Percentiles rank a stretch among this genome's conserved stretches.
These are phyloP conservation scores for Cossypha polioptera DNA, from an alignment of 2,797 vertebrate species.

Conservation along the genomic window DNA sequence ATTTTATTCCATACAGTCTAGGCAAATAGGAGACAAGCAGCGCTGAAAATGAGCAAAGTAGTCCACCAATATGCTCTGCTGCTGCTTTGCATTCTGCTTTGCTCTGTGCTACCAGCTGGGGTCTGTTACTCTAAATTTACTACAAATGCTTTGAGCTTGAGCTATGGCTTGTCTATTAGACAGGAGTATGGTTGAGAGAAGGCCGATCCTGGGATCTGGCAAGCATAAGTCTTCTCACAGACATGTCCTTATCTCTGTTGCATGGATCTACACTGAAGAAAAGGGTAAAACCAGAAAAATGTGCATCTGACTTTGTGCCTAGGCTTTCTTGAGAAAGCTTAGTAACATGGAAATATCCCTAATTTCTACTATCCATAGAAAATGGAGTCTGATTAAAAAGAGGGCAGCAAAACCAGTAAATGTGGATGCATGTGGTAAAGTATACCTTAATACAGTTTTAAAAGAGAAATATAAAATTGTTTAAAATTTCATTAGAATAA, in stretches of 20 bases:
- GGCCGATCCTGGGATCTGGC: neutral
- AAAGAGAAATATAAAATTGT: neutral
- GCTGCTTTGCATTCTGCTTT: neutral
- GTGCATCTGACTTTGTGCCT: neutral
- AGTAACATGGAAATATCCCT: neutral
- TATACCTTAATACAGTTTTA: neutral
- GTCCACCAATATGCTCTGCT: neutral
- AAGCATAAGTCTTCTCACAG: neutral
- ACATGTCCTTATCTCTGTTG: neutral
- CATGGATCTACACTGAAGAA: neutral
- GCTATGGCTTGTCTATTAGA: neutral
- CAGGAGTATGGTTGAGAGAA: neutral
- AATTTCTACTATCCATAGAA: neutral
- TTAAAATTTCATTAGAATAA: slow-evolving; percentile 4
- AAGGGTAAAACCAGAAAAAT: neutral
- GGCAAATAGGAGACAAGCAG: neutral
- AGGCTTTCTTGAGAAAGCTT: neutral
- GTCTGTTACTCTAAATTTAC: neutral
- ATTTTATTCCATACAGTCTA: neutral
- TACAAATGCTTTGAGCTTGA: neutral
- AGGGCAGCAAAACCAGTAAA: neutral
- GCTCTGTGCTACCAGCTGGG: neutral
- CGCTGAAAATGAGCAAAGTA: neutral
- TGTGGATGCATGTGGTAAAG: neutral
- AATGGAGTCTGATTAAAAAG: neutral